Evolutionary conservation across 1,140 invertebrate species (phyloP).

Genomic region (Conus betulinus): DNA sequence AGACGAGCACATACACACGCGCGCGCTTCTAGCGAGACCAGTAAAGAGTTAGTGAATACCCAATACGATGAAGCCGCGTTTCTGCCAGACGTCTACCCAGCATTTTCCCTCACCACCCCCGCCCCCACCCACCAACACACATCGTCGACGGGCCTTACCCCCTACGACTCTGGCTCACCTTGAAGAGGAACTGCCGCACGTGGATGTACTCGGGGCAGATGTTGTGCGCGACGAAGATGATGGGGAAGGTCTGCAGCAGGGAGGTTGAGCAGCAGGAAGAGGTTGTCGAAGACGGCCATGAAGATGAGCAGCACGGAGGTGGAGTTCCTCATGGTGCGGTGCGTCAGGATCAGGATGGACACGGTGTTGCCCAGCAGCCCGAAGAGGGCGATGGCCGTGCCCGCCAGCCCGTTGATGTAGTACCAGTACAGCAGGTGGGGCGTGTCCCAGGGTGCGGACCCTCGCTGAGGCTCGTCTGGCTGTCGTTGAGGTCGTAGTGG

Average conservation of each 20-base stretch:
- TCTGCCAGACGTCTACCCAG: too few relatives aligned
- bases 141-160: background rate
- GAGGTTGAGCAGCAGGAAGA: conserved; percentile 82
- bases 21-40: too few relatives aligned
- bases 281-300: conserved; percentile 66
- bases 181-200: conserved; percentile 77
- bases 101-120: background rate
- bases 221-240: conserved; percentile 88
- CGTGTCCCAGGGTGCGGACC: background rate
- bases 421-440: conserved; percentile 47
- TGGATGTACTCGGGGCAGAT: conserved; percentile 81
- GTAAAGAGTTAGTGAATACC: too few relatives aligned
- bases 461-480: background rate
- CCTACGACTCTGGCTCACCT: conserved; percentile 64
- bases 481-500: background rate
- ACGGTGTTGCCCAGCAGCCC: conserved; percentile 69
- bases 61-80: too few relatives aligned
- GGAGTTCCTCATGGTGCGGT: conserved; percentile 69
- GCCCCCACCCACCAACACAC: background rate
- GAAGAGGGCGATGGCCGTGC: conserved; percentile 81
- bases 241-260: conserved; percentile 84
- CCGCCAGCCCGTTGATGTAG: conserved; percentile 76
- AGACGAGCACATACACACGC: too few relatives aligned
- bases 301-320: conserved; percentile 70
- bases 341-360: conserved; percentile 66